phyloP scores from a whole-genome alignment of 2,797 vertebrate genomes.

The Clamator glandarius region DNA sequence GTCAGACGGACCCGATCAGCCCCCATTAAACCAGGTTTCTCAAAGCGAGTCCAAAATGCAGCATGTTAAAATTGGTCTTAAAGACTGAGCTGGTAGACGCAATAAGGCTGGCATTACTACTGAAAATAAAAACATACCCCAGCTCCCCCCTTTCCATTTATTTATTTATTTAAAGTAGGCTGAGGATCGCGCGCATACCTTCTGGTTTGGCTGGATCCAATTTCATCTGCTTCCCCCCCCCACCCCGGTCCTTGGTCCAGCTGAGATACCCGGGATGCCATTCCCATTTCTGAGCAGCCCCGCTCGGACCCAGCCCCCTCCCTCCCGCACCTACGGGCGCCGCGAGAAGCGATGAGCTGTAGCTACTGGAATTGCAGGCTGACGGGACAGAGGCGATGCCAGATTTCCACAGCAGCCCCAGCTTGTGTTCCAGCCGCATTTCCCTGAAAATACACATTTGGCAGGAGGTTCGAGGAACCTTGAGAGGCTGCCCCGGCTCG shows the following conservation, averaged over 20 bases:
- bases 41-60: neutral
- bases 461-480: neutral
- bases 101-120: fast-evolving
- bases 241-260: neutral
- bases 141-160: neutral
- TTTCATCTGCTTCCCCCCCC: neutral
- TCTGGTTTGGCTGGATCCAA: neutral
- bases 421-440: neutral
- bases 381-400: fast-evolving
- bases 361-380: neutral
- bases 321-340: neutral
- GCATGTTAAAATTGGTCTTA: neutral
- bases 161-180: neutral
- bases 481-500: neutral
- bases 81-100: neutral
- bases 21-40: too few relatives aligned
- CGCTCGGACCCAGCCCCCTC: neutral
- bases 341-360: neutral
- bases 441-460: constrained; percentile 35
- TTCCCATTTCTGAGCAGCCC: neutral
- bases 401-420: constrained; percentile 38
- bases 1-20: too few relatives aligned
- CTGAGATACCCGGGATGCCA: neutral
- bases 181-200: neutral
- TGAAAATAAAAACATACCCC: neutral